phyloP scores from a whole-genome alignment of 2,888 invertebrate genomes.

The Heteromurus nitidus region DNA sequence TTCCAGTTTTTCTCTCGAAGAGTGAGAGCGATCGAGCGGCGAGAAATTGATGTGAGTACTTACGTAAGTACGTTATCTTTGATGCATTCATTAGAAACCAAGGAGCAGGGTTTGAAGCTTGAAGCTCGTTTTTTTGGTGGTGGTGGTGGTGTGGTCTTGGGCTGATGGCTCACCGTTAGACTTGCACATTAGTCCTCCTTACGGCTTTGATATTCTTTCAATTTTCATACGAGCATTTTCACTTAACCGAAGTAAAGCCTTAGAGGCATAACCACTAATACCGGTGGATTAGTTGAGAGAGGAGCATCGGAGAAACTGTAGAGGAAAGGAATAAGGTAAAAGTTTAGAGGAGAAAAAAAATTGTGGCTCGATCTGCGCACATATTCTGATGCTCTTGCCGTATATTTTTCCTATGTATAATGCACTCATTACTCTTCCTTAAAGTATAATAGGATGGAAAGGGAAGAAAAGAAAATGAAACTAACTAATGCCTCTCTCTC shows the following conservation, averaged over 20 bases:
- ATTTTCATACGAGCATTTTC: slow-evolving; percentile 61
- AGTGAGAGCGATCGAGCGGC: slow-evolving; percentile 47
- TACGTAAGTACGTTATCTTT: slow-evolving; percentile 61
- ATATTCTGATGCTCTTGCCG: slow-evolving; percentile 3
- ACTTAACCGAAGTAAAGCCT: slow-evolving; percentile 43
- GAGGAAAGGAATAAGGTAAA: slow-evolving; percentile 9
- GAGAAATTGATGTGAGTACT: slow-evolving; percentile 57
- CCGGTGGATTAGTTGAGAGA: slow-evolving; percentile 50
- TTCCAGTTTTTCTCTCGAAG: slow-evolving; percentile 1
- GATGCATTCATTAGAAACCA: slow-evolving; percentile 58
- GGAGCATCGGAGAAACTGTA: not conserved
- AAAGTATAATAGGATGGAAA: slow-evolving; percentile 53
- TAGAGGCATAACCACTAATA: slow-evolving; percentile 47
- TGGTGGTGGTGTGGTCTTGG: slow-evolving; percentile 8
- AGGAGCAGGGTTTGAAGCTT: too few relatives aligned
- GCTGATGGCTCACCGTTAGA: slow-evolving; percentile 10
- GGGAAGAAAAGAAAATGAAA: slow-evolving; percentile 35
- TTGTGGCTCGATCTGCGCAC: slow-evolving; percentile 12
- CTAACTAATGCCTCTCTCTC: slow-evolving; percentile 52
- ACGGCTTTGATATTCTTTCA: slow-evolving; percentile 61
- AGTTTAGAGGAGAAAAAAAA: not conserved
- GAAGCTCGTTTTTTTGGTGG: slow-evolving; percentile 4
- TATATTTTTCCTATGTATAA: slow-evolving; percentile 50
- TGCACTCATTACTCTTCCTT: slow-evolving; percentile 68
- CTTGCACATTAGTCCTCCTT: slow-evolving; percentile 11